Base-by-base conservation (phyloP, 2,113 vertebrate species). In the Meleagris gallopavo region DNA sequence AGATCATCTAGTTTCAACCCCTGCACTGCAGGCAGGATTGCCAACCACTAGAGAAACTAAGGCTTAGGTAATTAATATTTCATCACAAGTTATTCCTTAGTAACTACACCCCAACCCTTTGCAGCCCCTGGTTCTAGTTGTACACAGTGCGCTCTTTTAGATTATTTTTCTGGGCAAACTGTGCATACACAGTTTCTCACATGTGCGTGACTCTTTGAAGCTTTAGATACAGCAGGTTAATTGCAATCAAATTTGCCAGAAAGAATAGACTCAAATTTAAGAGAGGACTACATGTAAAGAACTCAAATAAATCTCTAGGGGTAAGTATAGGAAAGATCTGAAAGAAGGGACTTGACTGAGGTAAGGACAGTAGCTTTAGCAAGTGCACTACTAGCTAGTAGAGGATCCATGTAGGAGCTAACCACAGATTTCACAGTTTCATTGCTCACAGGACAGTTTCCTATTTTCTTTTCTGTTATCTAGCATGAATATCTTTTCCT, bases 151-250 rank as follows among this genome's bases (percentile, higher is more conserved):
- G 13, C 75, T 78, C 12, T 40, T 83, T 62, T 29, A 82, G 32
- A 32, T 17, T 45, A 16, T 15, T 71, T 70, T 71, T 71, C 46
- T 24, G 27, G 22, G 43, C n/a, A 82, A 89, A 84, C 46, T 32
- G 55, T 0, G 0, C 4, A 25, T 38, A 38, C 6, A 10, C 11
- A 46, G 40, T 73, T 89, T 22, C 46, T 57, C 10, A 2, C 48
- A 18, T 22, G 13, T 36, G 3, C 46, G 5, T 62, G 9, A 72
- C 13, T 67, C 21, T 74, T 16, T n/a, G 55, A 74, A 87, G 40
- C 25, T 74, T 67, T 29, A 27, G 40, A 57, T 61, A 76, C 13
- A 32, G 24, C 11, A 89, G 11, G 25, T 17, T 84, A 65, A 85
- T 61, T 72, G n/a, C 58, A 62, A 70, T 18, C 6, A 83, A 82